Percentiles rank a stretch among this genome's conserved stretches.
Conservation (phyloP, 2,113 vertebrate species). For the Gulo gulo region DNA sequence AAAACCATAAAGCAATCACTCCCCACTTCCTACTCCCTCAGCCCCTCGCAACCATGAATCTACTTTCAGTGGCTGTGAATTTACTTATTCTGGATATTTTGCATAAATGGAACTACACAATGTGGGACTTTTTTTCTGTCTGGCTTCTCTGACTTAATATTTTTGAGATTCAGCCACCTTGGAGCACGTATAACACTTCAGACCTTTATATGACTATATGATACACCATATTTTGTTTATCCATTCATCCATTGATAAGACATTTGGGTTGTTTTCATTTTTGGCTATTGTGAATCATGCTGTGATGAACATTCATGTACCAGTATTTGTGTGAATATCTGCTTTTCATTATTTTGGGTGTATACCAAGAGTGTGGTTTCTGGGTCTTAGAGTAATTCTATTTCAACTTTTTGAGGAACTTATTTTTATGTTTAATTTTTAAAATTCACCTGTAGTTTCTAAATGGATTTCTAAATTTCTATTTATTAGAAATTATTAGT, state of each 20-base stretch:
- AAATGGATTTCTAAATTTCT: neutral
- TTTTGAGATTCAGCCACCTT: neutral
- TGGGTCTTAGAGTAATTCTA: neutral
- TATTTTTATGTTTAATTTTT: slow-evolving; percentile 14
- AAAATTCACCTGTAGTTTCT: neutral
- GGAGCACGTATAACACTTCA: neutral
- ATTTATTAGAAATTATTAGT: too few relatives aligned
- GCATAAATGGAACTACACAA: neutral
- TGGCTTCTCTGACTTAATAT: neutral
- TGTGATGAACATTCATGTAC: neutral
- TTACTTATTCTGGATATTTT: neutral
- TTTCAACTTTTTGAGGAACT: neutral
- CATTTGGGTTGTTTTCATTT: neutral
- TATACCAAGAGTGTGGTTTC: neutral
- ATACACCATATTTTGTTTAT: neutral
- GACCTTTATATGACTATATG: neutral
- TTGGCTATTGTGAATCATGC: neutral
- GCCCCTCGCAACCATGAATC: neutral
- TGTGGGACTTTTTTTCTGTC: neutral
- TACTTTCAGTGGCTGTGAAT: neutral
- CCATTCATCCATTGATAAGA: neutral
- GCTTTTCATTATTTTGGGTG: slow-evolving; percentile 21
- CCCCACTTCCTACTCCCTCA: neutral
- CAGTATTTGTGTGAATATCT: neutral
- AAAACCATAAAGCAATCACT: neutral